phyloP scores from a whole-genome alignment of 2,888 invertebrate genomes.

The Vesta saturnalis region DNA sequence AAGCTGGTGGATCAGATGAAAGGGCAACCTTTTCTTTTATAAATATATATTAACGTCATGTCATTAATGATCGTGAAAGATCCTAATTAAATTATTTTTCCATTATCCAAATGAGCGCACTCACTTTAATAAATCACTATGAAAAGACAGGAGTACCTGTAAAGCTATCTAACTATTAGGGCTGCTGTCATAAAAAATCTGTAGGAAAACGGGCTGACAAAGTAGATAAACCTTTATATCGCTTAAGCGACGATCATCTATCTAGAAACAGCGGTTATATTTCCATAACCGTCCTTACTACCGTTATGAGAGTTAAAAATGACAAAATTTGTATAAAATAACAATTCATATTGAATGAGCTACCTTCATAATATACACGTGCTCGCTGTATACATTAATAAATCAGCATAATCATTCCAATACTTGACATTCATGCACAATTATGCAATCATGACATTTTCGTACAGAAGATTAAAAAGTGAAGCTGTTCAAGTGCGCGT shows the following conservation, averaged over 20 bases:
- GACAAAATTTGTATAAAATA: slow-evolving; percentile 57
- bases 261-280: slow-evolving; percentile 34
- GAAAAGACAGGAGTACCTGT: slow-evolving; percentile 18
- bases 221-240: slow-evolving; percentile 39
- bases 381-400: slow-evolving; percentile 30
- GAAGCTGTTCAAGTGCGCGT: no score
- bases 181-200: slow-evolving; percentile 23
- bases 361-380: slow-evolving; percentile 51
- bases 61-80: no score
- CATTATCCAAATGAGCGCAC: no score
- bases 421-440: slow-evolving; percentile 15
- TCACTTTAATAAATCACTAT: background rate
- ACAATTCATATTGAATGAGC: slow-evolving; percentile 49
- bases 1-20: no score
- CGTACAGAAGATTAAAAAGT: background rate
- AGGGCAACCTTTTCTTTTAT: no score
- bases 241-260: slow-evolving; percentile 41
- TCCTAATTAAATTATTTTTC: no score
- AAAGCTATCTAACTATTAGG: slow-evolving; percentile 17
- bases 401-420: slow-evolving; percentile 22
- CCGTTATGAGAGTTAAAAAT: slow-evolving; percentile 48
- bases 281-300: slow-evolving; percentile 34
- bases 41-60: no score
- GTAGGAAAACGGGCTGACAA: slow-evolving; percentile 33
- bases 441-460: background rate